These are phyloP conservation scores for Euphonia xanthogaster DNA, from an alignment of 2,797 vertebrate genomes.

Conservation along the genomic window DNA sequence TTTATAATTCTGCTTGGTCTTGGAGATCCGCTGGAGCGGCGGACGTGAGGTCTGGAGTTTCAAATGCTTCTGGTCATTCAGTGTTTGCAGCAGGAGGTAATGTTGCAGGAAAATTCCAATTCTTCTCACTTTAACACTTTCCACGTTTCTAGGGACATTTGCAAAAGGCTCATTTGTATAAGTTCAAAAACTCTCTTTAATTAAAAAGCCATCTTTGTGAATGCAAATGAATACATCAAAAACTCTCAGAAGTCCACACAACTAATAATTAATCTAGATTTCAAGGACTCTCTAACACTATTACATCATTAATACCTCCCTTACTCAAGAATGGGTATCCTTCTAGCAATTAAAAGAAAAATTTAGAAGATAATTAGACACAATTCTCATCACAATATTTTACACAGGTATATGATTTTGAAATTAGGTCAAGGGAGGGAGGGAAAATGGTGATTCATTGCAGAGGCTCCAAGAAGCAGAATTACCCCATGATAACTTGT, in stretches of 20 bases:
- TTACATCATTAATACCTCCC: constrained; percentile 62
- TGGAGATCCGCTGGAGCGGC: not conserved
- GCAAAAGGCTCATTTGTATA: constrained; percentile 41
- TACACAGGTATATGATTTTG: constrained; percentile 73
- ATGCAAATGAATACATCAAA: constrained; percentile 67
- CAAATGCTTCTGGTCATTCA: not conserved
- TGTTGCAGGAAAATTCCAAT: not conserved
- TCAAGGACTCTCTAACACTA: constrained; percentile 58
- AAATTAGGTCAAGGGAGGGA: constrained; percentile 78
- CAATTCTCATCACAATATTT: constrained; percentile 69
- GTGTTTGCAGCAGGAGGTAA: not conserved
- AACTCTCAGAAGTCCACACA: constrained; percentile 61
- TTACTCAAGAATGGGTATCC: constrained; percentile 61
- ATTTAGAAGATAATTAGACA: constrained; percentile 75
- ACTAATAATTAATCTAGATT: constrained; percentile 66
- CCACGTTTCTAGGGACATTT: constrained; percentile 13
- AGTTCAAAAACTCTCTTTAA: constrained; percentile 58
- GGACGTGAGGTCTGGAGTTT: not conserved
- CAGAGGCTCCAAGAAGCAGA: constrained; percentile 46
- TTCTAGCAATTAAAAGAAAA: constrained; percentile 71
- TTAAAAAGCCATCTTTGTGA: constrained; percentile 61
- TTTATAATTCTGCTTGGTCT: not conserved
- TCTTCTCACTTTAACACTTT: constrained; percentile 46
- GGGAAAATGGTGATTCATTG: constrained; percentile 74
- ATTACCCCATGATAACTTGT: constrained; percentile 76